phyloP scores from a whole-genome alignment of 2,113 vertebrate species.

The Kryptolebias marmoratus region DNA sequence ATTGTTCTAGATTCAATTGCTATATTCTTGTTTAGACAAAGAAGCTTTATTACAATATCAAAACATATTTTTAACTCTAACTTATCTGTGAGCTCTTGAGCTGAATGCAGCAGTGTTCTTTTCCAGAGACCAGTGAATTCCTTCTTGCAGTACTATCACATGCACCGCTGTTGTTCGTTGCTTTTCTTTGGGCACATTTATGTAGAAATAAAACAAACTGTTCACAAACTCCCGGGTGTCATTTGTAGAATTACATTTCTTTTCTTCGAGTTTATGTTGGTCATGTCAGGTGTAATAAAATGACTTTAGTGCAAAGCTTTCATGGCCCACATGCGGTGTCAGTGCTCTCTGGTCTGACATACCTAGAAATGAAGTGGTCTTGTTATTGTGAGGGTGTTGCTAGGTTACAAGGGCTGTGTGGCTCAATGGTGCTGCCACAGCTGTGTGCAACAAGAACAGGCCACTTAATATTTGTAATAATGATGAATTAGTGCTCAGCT shows the following conservation, averaged over 20 bases:
- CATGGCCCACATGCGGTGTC: conserved; percentile 52
- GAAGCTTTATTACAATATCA: neutral
- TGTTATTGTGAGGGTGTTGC: conserved; percentile 80
- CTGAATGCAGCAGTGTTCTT: neutral
- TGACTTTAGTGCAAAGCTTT: conserved; percentile 41
- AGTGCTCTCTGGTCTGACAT: conserved; percentile 58
- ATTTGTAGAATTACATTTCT: neutral
- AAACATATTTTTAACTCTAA: neutral
- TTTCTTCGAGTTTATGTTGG: neutral
- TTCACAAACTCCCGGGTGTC: neutral
- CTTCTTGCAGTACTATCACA: neutral
- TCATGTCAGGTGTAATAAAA: conserved; percentile 30
- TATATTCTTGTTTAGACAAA: too few relatives aligned
- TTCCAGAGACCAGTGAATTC: neutral
- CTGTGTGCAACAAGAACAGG: conserved; percentile 63
- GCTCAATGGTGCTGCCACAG: conserved; percentile 74
- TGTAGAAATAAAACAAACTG: neutral
- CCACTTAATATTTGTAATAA: conserved; percentile 73
- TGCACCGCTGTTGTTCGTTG: neutral
- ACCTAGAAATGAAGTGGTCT: conserved; percentile 77
- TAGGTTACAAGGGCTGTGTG: conserved; percentile 77
- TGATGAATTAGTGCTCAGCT: conserved; percentile 62
- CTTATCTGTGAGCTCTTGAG: neutral
- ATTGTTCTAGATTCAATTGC: neutral
- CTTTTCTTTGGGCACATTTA: neutral